phyloP scores from a whole-genome alignment of 1,140 invertebrate species.

The Heliothis virescens region DNA sequence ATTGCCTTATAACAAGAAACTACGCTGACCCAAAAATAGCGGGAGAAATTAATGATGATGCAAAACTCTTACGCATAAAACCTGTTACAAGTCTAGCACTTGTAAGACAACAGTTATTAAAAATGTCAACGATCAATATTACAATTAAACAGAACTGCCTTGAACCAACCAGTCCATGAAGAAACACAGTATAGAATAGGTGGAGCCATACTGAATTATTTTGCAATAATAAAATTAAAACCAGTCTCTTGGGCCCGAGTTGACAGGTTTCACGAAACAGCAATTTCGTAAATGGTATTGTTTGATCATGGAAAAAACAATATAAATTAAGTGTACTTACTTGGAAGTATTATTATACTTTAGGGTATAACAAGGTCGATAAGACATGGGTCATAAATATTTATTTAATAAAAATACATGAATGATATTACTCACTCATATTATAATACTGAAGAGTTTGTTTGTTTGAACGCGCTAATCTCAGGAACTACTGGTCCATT shows the following conservation, averaged over 20 bases:
- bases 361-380: too few relatives aligned
- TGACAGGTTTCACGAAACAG: not conserved
- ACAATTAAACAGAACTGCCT: not conserved
- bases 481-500: too few relatives aligned
- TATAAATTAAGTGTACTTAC: too few relatives aligned
- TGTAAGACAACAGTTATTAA: not conserved
- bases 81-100: not conserved
- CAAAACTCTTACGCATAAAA: too few relatives aligned
- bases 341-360: too few relatives aligned
- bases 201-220: slow-evolving; percentile 4
- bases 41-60: too few relatives aligned
- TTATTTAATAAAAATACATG: not conserved
- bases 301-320: not conserved
- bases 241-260: not conserved
- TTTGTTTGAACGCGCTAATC: too few relatives aligned
- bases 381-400: too few relatives aligned
- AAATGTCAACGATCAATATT: slow-evolving; percentile 10
- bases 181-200: slow-evolving; percentile 8
- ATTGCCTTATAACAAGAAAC: too few relatives aligned
- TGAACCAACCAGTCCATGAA: slow-evolving; percentile 21
- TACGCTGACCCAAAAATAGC: too few relatives aligned
- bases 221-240: slow-evolving; percentile 12
- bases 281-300: not conserved
- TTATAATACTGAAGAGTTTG: too few relatives aligned
- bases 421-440: too few relatives aligned